Conservation (phyloP, 2,888 invertebrate genomes). For the Oasisia sp. region DNA sequence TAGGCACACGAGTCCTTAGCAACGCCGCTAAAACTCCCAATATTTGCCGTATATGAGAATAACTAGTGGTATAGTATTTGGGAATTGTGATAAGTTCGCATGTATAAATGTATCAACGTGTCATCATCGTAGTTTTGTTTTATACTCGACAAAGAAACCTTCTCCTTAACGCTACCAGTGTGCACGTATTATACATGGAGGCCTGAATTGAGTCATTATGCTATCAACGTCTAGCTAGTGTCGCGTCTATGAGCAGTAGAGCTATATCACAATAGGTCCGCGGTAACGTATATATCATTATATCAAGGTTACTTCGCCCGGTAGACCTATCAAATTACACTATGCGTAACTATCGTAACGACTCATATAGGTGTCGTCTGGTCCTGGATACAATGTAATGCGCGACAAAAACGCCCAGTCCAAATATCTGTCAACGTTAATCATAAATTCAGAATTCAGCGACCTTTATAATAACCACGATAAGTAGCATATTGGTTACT, state of each 20-base stretch:
- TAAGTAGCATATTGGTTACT: neutral
- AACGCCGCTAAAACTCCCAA: neutral
- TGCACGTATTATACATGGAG: neutral
- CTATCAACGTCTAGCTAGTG: neutral
- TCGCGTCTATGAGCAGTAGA: neutral
- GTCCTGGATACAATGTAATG: neutral
- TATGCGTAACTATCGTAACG: neutral
- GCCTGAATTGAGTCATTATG: neutral
- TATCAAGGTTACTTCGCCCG: neutral
- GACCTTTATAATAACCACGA: neutral
- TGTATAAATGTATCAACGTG: neutral
- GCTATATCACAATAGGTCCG: neutral
- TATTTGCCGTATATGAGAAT: neutral
- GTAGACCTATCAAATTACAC: neutral
- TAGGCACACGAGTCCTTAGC: constrained; percentile 1
- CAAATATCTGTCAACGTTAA: neutral
- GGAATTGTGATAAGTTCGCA: neutral
- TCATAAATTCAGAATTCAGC: neutral
- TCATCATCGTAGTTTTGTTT: neutral
- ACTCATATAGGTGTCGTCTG: neutral
- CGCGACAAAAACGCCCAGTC: neutral
- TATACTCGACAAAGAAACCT: neutral
- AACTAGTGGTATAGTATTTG: neutral
- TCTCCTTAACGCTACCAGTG: neutral
- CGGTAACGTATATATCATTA: neutral